Conservation (phyloP, 2,113 vertebrate genomes). For the Megatriorchis doriae region DNA sequence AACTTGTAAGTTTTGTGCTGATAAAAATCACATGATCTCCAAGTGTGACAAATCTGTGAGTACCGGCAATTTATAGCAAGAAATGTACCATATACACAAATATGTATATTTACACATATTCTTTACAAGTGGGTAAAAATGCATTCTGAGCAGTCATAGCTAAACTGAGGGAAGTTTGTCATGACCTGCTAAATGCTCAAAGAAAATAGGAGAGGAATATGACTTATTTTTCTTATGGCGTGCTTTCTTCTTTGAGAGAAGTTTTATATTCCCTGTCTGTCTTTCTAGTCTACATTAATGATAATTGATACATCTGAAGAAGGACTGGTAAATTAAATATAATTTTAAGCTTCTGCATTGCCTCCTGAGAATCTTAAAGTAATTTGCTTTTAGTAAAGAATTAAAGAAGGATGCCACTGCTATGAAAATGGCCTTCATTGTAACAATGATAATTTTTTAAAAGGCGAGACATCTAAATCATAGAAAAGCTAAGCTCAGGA, state of each 20-base stretch:
- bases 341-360: background rate
- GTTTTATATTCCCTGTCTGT: background rate
- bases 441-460: conserved; percentile 33
- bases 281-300: background rate
- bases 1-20: background rate
- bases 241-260: background rate
- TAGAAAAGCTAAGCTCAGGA: conserved; percentile 33
- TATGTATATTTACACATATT: background rate
- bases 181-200: background rate
- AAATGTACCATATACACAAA: background rate
- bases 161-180: background rate
- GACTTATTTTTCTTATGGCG: background rate
- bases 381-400: conserved; percentile 34
- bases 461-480: conserved; percentile 28
- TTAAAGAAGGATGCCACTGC: background rate
- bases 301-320: conserved; percentile 1
- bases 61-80: background rate
- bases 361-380: background rate
- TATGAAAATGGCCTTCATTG: background rate
- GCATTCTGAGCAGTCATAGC: background rate
- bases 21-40: background rate
- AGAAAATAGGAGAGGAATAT: background rate
- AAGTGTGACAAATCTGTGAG: background rate
- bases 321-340: conserved; percentile 25
- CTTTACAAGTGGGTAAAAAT: background rate